Conservation (phyloP, 1,140 invertebrate genomes). For the Mercenaria mercenaria region DNA sequence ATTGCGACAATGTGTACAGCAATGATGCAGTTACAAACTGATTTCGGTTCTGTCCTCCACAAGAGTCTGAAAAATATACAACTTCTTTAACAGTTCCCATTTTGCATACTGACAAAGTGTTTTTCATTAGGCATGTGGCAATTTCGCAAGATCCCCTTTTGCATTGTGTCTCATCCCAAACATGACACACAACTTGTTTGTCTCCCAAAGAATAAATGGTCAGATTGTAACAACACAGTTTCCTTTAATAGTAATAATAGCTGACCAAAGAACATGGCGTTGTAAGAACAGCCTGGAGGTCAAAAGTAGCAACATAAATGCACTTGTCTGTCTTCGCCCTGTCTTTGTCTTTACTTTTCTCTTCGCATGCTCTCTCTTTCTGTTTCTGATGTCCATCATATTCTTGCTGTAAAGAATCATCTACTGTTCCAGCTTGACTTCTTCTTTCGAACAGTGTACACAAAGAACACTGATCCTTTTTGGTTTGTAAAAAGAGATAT, state of each 20-base stretch:
- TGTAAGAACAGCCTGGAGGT: constrained; percentile 36
- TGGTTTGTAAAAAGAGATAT: constrained; percentile 13
- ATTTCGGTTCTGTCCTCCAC: too few relatives aligned
- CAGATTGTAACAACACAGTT: constrained; percentile 43
- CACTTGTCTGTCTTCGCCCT: background rate
- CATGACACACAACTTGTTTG: constrained; percentile 43
- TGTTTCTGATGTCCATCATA: background rate
- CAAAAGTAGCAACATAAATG: constrained; percentile 37
- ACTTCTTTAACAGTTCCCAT: too few relatives aligned
- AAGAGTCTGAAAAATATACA: too few relatives aligned
- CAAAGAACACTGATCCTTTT: constrained; percentile 38
- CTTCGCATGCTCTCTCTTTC: constrained; percentile 4
- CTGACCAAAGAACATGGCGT: constrained; percentile 38
- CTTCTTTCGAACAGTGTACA: background rate
- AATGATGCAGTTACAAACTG: too few relatives aligned
- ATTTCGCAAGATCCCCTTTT: constrained; percentile 14
- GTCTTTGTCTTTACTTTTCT: constrained; percentile 19
- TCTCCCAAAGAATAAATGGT: constrained; percentile 18
- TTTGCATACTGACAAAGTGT: too few relatives aligned
- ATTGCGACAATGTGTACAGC: too few relatives aligned
- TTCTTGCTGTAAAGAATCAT: background rate
- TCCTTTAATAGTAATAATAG: constrained; percentile 35
- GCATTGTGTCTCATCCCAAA: constrained; percentile 50
- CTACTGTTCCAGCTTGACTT: background rate
- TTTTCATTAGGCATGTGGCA: too few relatives aligned